These are phyloP conservation scores for Hydrocynus forskahlii DNA, from an alignment of 2,797 vertebrate species.

Conservation along the genomic window DNA sequence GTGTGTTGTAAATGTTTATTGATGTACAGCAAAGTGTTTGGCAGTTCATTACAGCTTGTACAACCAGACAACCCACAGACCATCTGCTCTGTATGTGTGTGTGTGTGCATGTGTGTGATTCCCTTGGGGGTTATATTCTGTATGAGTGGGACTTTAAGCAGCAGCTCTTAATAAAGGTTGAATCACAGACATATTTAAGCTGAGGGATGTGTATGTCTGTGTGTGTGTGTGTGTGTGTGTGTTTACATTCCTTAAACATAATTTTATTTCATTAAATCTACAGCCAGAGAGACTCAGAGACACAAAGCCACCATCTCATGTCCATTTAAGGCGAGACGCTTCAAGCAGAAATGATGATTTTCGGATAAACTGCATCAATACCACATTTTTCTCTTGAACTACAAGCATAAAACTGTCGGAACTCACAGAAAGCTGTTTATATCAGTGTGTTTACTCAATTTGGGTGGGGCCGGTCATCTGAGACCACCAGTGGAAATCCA, in stretches of 20 bases:
- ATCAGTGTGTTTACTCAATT: no score
- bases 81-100: constrained; percentile 10
- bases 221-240: background rate
- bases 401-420: no score
- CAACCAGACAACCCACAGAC: constrained; percentile 16
- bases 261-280: background rate
- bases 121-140: background rate
- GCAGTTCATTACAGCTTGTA: constrained; percentile 4
- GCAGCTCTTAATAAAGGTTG: constrained; percentile 4
- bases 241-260: background rate
- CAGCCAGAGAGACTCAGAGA: background rate
- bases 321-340: no score
- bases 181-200: background rate
- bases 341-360: no score
- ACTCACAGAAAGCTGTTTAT: no score
- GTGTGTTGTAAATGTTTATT: background rate
- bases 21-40: constrained; percentile 24
- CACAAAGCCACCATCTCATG: background rate
- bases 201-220: background rate
- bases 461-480: no score
- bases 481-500: no score
- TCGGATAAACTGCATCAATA: no score
- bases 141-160: background rate
- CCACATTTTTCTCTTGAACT: no score
- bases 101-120: background rate